phyloP scores from a whole-genome alignment of 2,888 invertebrate genomes.

The Tetropium fuscum region DNA sequence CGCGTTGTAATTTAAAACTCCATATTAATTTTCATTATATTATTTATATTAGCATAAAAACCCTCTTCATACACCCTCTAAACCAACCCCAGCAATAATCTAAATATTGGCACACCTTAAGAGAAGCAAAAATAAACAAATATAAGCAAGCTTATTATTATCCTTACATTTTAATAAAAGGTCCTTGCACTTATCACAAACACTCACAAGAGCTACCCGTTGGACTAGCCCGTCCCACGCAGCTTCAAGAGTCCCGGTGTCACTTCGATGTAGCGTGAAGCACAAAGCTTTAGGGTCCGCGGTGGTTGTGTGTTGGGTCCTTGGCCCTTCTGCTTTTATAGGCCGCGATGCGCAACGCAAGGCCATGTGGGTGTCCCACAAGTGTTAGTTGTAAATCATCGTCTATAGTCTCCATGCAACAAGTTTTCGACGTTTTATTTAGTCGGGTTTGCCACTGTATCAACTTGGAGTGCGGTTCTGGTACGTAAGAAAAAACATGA shows the following conservation, averaged over 20 bases:
- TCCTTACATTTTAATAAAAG: constrained; percentile 10
- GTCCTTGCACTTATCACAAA: background rate
- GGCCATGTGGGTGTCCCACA: constrained; percentile 49
- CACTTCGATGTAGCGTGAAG: constrained; percentile 10
- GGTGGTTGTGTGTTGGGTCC: constrained; percentile 36
- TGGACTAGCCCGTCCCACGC: constrained; percentile 4
- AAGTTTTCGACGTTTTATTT: too few species aligned
- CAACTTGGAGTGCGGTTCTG: too few species aligned
- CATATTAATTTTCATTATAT: too few species aligned
- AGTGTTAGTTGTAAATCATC: constrained; percentile 26
- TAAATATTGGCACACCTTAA: background rate
- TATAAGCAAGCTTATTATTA: constrained; percentile 3
- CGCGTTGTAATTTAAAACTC: too few species aligned
- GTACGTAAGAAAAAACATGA: too few species aligned
- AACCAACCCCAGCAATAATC: too few species aligned
- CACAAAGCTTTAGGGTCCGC: constrained; percentile 26
- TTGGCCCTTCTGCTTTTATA: constrained; percentile 45
- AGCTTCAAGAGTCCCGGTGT: constrained; percentile 13
- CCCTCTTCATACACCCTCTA: too few species aligned
- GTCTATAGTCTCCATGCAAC: constrained; percentile 2
- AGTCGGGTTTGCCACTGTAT: too few species aligned
- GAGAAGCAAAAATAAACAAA: constrained; percentile 2
- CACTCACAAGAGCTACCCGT: constrained; percentile 1
- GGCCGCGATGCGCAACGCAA: constrained; percentile 40
- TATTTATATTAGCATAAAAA: too few species aligned